These are phyloP conservation scores for Aphelenchoides bicaudatus DNA, from an alignment of 2,888 invertebrate genomes.

Conservation along the genomic window DNA sequence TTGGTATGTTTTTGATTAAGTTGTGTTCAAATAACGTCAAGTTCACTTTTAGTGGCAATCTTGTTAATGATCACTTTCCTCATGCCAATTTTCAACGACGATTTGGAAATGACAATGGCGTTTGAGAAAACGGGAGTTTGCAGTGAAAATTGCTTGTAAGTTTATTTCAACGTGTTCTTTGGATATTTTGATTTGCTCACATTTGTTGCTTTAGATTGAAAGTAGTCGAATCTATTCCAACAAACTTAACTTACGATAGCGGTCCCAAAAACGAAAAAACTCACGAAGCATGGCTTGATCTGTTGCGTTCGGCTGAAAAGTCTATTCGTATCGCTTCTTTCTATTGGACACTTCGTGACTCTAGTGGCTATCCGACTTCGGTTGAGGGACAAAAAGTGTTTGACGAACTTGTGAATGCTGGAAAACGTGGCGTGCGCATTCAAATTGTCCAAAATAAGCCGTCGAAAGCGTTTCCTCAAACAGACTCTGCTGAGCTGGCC, in stretches of 20 bases:
- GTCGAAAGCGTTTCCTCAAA: constrained; percentile 34
- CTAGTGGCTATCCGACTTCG: constrained; percentile 25
- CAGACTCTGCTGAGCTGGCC: constrained; percentile 33
- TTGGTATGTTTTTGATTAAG: no score
- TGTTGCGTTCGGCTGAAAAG: constrained; percentile 74
- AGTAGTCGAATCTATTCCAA: constrained; percentile 85
- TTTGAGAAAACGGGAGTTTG: constrained; percentile 34
- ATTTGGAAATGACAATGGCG: constrained; percentile 25
- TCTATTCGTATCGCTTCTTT: constrained; percentile 85
- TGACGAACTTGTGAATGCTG: constrained; percentile 40
- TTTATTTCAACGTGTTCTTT: constrained; percentile 4
- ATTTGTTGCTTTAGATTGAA: constrained; percentile 68
- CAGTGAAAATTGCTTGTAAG: constrained; percentile 32
- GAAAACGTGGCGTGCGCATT: constrained; percentile 41
- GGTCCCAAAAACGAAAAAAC: constrained; percentile 68
- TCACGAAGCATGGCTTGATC: constrained; percentile 72
- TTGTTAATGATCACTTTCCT: constrained; percentile 70
- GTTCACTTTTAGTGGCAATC: constrained; percentile 75
- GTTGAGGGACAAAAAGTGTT: constrained; percentile 45
- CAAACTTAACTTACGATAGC: constrained; percentile 71
- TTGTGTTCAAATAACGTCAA: no score
- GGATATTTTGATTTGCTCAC: neutral
- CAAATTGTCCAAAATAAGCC: constrained; percentile 42
- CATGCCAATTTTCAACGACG: constrained; percentile 43
- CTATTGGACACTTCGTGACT: constrained; percentile 79